A percentile compares a stretch with the other conserved stretches of the same genome.
Evolutionary conservation across 2,797 vertebrate species (phyloP).

Genomic region (Micropoecilia bifurca): DNA sequence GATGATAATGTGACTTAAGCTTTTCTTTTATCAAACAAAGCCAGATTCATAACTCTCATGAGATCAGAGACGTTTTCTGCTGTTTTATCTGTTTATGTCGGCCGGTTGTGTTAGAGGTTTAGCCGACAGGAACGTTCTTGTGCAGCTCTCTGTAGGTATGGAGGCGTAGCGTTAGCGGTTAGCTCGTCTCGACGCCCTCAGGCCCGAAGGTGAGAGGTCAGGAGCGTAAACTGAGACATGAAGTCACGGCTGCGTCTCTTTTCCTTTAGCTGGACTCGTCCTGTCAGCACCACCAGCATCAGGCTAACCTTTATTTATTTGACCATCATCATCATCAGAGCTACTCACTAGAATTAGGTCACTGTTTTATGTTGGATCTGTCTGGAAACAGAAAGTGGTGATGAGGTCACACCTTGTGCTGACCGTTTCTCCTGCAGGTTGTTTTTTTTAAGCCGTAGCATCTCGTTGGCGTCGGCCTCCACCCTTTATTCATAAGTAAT

Average conservation of each 20-base stretch:
- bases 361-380: slow-evolving; percentile 11
- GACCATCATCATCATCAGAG: slow-evolving; percentile 26
- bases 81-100: neutral
- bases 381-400: neutral
- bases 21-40: neutral
- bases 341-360: slow-evolving; percentile 15
- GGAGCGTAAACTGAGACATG: slow-evolving; percentile 34
- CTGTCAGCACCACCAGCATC: slow-evolving; percentile 37
- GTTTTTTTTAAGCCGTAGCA: slow-evolving; percentile 31
- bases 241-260: slow-evolving; percentile 16
- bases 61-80: neutral
- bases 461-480: slow-evolving; percentile 52
- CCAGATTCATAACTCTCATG: neutral
- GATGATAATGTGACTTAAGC: neutral
- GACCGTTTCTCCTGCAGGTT: neutral
- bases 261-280: neutral
- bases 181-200: slow-evolving; percentile 14
- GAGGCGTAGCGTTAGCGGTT: slow-evolving; percentile 58
- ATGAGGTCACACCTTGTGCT: neutral
- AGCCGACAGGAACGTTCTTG: slow-evolving; percentile 18
- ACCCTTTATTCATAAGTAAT: slow-evolving; percentile 76
- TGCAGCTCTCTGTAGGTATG: slow-evolving; percentile 23
- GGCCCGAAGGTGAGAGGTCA: slow-evolving; percentile 50
- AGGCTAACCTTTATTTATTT: slow-evolving; percentile 35
- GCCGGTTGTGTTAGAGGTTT: neutral